Evolutionary conservation across 2,113 vertebrate species (phyloP).

Genomic region (Nothobranchius furzeri): DNA sequence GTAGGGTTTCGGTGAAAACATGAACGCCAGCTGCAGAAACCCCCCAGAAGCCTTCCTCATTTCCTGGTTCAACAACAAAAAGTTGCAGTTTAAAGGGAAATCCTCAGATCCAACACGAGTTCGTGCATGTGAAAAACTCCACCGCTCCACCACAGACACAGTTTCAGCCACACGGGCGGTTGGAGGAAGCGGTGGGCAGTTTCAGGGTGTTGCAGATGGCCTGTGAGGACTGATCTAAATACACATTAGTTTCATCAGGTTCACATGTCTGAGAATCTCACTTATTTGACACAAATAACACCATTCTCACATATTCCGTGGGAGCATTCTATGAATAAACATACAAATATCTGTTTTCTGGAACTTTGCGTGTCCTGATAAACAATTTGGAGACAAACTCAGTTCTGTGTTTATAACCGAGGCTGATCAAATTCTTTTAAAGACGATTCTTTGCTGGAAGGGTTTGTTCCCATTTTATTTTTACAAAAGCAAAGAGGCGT

Average conservation of each 20-base stretch:
- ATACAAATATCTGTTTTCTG: neutral
- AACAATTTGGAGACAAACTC: neutral
- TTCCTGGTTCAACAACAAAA: constrained; percentile 11
- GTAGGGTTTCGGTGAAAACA: neutral
- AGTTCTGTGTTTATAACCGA: neutral
- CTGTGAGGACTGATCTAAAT: neutral
- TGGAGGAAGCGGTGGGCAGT: constrained; percentile 10
- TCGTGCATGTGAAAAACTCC: constrained; percentile 20
- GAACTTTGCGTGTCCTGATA: constrained; percentile 12
- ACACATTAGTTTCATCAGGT: neutral
- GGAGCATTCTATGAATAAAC: neutral
- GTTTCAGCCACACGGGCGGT: constrained; percentile 32
- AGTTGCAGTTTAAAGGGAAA: neutral
- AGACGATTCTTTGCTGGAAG: neutral
- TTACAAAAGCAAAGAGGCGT: neutral
- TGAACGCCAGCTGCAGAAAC: neutral
- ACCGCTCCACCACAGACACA: neutral
- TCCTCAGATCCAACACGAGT: constrained; percentile 30
- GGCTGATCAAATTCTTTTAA: neutral
- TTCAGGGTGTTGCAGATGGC: constrained; percentile 12
- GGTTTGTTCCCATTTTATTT: neutral
- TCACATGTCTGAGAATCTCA: neutral
- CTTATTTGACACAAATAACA: constrained; percentile 13
- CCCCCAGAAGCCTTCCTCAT: neutral
- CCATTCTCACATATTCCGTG: neutral